These are phyloP conservation scores for Temnothorax rugatulus DNA, from an alignment of 2,888 invertebrate genomes.

Conservation along the genomic window DNA sequence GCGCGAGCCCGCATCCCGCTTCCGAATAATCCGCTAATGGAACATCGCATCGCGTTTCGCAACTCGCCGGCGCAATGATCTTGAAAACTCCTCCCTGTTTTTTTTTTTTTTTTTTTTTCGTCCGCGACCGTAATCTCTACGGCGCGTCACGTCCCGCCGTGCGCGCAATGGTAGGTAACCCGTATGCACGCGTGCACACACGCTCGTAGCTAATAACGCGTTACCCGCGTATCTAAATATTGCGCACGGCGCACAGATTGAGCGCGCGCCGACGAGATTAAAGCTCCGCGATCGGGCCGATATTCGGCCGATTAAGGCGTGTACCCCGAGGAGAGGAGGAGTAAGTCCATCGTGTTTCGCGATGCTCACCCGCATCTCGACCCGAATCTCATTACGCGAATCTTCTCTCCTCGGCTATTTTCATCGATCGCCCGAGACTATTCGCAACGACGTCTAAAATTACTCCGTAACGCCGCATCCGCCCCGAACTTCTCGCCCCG, in stretches of 20 bases:
- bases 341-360: neutral
- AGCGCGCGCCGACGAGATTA: neutral
- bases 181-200: neutral
- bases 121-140: conserved; percentile 2
- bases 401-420: conserved; percentile 7
- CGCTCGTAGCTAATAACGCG: conserved; percentile 4
- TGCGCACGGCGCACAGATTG: neutral
- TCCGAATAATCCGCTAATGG: conserved; percentile 37
- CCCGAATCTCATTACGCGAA: conserved; percentile 9
- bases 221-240: conserved; percentile 19
- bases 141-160: conserved; percentile 11
- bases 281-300: neutral
- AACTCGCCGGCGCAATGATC: conserved; percentile 35
- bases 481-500: neutral
- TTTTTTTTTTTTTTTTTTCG: neutral
- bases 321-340: neutral
- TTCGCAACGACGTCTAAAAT: conserved; percentile 19
- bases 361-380: conserved; percentile 14
- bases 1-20: conserved; percentile 32
- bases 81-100: conserved; percentile 15
- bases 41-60: conserved; percentile 12
- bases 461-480: neutral
- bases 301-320: neutral
- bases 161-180: neutral
- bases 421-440: conserved; percentile 6